Evolutionary conservation across 2,113 vertebrate species (phyloP).

Genomic region (Pedionomus torquatus): DNA sequence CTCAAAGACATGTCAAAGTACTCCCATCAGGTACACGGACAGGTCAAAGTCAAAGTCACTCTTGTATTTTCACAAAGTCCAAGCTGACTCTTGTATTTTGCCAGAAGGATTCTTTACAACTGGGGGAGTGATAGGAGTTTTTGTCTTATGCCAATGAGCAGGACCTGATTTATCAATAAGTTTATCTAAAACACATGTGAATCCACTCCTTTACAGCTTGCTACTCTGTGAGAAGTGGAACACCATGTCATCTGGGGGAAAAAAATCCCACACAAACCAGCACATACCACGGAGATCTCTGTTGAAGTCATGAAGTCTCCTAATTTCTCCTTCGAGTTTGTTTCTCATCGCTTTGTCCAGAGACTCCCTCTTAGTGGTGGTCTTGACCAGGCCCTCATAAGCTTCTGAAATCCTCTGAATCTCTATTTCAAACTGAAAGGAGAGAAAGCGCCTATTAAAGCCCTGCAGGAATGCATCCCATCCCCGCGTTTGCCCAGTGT

Average conservation of each 20-base stretch:
- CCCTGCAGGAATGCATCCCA: rapidly evolving
- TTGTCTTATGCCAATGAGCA: not conserved
- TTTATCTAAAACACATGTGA: not conserved
- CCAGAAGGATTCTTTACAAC: not conserved
- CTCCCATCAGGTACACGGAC: not conserved
- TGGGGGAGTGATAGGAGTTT: not conserved
- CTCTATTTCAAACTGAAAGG: conserved; percentile 84
- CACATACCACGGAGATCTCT: conserved; percentile 83
- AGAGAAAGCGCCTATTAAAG: conserved; percentile 27
- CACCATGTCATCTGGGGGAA: rapidly evolving
- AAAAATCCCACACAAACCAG: not conserved
- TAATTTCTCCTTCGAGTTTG: conserved; percentile 87
- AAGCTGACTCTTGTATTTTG: not conserved
- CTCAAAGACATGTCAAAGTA: not conserved
- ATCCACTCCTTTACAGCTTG: not conserved
- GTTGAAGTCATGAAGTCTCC: conserved; percentile 89
- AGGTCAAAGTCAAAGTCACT: not conserved
- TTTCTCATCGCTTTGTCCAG: conserved; percentile 86
- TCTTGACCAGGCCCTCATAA: conserved; percentile 86
- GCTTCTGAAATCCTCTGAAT: conserved; percentile 86
- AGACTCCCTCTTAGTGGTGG: conserved; percentile 84
- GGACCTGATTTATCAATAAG: not conserved
- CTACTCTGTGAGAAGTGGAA: not conserved
- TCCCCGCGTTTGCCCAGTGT: not conserved
- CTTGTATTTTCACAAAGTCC: too few species aligned